Evolutionary conservation across 2,113 vertebrate genomes (phyloP).

Genomic region (Procapra przewalskii): DNA sequence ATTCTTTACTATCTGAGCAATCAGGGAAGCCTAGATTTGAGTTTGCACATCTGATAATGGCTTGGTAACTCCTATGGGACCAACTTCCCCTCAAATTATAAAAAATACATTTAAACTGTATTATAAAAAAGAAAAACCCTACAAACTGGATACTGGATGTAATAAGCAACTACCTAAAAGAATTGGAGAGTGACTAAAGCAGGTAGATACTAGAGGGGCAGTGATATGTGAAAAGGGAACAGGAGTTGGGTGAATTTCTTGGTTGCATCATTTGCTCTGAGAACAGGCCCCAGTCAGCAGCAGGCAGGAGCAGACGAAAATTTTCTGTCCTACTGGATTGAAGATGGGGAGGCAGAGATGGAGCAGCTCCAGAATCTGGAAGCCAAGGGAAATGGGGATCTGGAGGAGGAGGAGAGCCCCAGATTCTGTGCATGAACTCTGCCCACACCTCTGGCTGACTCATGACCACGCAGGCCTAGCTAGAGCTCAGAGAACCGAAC

Average conservation of each 20-base stretch:
- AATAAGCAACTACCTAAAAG: background rate
- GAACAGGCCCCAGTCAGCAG: too few species aligned
- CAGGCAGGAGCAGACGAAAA: background rate
- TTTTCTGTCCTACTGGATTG: rapidly evolving
- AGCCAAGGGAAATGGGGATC: background rate
- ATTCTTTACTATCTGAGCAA: background rate
- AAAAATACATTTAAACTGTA: background rate
- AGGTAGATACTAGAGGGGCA: background rate
- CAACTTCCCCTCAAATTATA: background rate
- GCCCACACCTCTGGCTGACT: rapidly evolving
- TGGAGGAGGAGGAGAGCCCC: background rate
- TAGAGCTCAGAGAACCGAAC: background rate
- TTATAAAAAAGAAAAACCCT: background rate
- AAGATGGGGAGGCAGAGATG: background rate
- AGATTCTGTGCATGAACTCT: background rate
- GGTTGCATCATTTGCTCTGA: background rate
- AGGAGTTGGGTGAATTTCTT: background rate
- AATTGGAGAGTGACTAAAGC: background rate
- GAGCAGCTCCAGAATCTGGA: background rate
- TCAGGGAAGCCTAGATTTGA: background rate
- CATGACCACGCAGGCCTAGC: background rate
- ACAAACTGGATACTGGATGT: background rate
- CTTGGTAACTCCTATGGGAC: background rate
- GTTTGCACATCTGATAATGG: background rate
- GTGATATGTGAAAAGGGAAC: background rate